phyloP scores from a whole-genome alignment of 2,888 invertebrate species.

The Erpobdella octoculata region DNA sequence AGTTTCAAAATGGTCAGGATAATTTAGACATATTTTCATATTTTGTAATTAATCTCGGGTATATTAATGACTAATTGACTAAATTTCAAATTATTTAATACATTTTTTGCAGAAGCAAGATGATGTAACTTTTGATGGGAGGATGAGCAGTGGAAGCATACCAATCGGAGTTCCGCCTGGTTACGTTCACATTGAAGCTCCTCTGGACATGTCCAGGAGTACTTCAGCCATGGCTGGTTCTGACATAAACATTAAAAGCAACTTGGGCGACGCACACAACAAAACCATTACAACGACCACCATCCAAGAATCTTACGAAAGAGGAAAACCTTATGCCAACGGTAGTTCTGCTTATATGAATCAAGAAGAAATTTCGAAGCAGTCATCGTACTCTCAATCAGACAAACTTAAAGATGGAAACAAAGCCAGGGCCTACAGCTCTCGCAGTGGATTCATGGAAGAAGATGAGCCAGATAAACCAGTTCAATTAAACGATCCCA shows the following conservation, averaged over 20 bases:
- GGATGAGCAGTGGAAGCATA: not conserved
- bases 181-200: constrained; percentile 31
- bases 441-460: not conserved
- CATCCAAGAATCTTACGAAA: constrained; percentile 8
- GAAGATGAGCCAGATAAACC: constrained; percentile 8
- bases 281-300: not conserved
- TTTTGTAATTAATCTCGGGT: not conserved
- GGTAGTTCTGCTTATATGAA: not conserved
- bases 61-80: not conserved
- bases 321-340: not conserved
- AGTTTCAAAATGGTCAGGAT: not conserved
- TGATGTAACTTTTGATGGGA: constrained; percentile 12
- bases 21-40: not conserved
- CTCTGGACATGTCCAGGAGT: constrained; percentile 23
- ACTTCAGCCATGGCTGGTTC: constrained; percentile 19
- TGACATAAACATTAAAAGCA: not conserved
- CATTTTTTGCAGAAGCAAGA: not conserved
- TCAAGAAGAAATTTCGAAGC: not conserved
- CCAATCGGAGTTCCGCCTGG: constrained; percentile 2
- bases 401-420: not conserved
- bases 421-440: not conserved
- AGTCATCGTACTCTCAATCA: not conserved
- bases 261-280: not conserved
- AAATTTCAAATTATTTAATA: not conserved
- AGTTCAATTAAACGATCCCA: constrained; percentile 13